Evolutionary conservation across 2,113 vertebrate genomes (phyloP).

Genomic region (Nerophis lumbriciformis): DNA sequence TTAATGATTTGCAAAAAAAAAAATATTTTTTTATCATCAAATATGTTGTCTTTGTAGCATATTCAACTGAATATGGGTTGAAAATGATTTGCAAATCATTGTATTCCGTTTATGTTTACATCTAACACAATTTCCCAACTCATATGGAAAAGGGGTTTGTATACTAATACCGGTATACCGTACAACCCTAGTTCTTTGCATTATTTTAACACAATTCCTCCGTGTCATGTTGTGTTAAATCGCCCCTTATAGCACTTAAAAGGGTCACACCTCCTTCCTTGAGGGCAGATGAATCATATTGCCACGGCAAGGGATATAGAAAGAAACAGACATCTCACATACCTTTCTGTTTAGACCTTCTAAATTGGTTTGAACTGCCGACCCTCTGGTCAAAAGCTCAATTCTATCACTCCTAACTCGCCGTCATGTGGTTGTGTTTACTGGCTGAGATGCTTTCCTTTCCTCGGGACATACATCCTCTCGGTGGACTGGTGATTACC

Average conservation of each 20-base stretch:
- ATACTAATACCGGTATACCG: too few relatives aligned
- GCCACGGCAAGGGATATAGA: conserved; percentile 20
- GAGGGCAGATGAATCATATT: conserved; percentile 21
- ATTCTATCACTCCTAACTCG: conserved; percentile 29
- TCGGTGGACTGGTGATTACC: conserved; percentile 42
- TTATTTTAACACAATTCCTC: not conserved
- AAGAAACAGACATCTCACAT: conserved; percentile 9
- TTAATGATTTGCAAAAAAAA: too few relatives aligned
- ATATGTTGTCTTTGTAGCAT: too few relatives aligned
- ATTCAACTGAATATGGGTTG: too few relatives aligned
- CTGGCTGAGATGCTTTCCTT: conserved; percentile 21
- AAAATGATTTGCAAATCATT: too few relatives aligned
- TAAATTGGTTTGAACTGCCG: conserved; percentile 31
- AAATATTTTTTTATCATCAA: too few relatives aligned
- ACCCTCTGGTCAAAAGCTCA: conserved; percentile 37
- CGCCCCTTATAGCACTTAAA: conserved; percentile 4
- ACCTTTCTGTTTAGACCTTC: conserved; percentile 27
- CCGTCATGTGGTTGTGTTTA: conserved; percentile 40
- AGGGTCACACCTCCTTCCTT: conserved; percentile 7
- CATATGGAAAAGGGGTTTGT: too few relatives aligned
- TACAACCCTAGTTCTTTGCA: too few relatives aligned
- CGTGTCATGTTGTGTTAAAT: conserved; percentile 2
- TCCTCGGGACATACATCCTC: conserved; percentile 36
- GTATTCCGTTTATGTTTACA: too few relatives aligned
- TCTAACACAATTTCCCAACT: too few relatives aligned